These are phyloP conservation scores for Falco columbarius DNA, from an alignment of 2,797 vertebrate genomes.

Conservation along the genomic window DNA sequence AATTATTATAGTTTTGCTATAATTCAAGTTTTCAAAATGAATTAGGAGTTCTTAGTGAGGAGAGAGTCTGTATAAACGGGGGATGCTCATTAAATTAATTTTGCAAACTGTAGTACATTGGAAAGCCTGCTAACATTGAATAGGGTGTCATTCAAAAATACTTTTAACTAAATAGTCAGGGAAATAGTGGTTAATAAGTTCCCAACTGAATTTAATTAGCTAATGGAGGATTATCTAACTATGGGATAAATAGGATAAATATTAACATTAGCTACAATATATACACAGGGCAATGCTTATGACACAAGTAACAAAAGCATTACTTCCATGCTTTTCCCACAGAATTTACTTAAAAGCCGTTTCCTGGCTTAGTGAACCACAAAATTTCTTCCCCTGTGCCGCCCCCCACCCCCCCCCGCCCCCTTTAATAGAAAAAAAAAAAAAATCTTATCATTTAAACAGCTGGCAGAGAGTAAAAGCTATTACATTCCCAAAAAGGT, in stretches of 20 bases:
- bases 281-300: not conserved
- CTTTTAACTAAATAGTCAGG: not conserved
- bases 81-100: constrained; percentile 25
- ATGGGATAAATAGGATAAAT: not conserved
- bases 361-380: not conserved
- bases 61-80: not conserved
- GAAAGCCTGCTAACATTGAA: not conserved
- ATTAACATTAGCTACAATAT: not conserved
- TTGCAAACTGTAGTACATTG: not conserved
- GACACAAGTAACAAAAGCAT: not conserved
- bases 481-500: not conserved
- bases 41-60: constrained; percentile 1
- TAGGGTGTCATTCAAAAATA: constrained; percentile 13
- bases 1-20: not conserved
- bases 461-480: not conserved
- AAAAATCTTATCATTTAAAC: not conserved
- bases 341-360: not conserved
- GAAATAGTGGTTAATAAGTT: constrained; percentile 25
- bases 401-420: not conserved
- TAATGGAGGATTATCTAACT: constrained; percentile 17
- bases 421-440: no score
- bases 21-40: constrained; percentile 34
- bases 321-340: not conserved
- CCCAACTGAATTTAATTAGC: constrained; percentile 20
- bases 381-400: not conserved